Evolutionary conservation across 2,797 vertebrate genomes (phyloP), one percentile per base, ranked within the genome.

Genomic region (Ptychadena robeensis): DNA sequence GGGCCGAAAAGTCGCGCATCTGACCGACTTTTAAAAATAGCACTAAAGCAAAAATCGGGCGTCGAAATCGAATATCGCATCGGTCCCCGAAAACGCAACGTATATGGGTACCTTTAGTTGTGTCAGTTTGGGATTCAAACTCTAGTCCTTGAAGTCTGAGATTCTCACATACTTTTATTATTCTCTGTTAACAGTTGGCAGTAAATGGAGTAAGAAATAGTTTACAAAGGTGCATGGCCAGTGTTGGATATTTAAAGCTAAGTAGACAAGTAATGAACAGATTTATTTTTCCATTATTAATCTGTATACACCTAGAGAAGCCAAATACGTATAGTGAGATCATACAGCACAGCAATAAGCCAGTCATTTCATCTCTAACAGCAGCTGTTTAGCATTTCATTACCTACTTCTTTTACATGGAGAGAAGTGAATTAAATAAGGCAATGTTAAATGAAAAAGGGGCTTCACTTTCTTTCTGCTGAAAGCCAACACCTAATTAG

Each of bases 401-500:
- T 89, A 88, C 88, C 88, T 87, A 85, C 88, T 89, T 90, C 92
- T 92, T 93, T 92, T 90, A 91, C 83, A 87, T 2, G 57, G 89
- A 88, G 64, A 69, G 73, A 80, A 91, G 81, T 89, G 89, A 88
- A 91, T 90, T 87, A 90, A 92, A 25, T 92, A 89, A 28, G 79
- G 90, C 77, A 87, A 88, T 82, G 78, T 82, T 87, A 90, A 90
- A 91, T 30, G 31, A 91, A 92, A 92, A 87, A 87, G 90, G 90
- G 86, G 0, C 78, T 79, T 69, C 86, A 70, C 87, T 90, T 90
- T 89, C 73, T 88, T 89, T 90, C 87, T 72, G 61, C 80, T 88
- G 86, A 89, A 86, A 92, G 90, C 90, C 89, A 91, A 86, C 85
- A 88, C 81, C 89, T 91, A 91, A 91, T 92, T 91, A 91, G 90